Base-by-base conservation (phyloP, 2,888 invertebrate genomes). In the Chymomyza procnemis region DNA sequence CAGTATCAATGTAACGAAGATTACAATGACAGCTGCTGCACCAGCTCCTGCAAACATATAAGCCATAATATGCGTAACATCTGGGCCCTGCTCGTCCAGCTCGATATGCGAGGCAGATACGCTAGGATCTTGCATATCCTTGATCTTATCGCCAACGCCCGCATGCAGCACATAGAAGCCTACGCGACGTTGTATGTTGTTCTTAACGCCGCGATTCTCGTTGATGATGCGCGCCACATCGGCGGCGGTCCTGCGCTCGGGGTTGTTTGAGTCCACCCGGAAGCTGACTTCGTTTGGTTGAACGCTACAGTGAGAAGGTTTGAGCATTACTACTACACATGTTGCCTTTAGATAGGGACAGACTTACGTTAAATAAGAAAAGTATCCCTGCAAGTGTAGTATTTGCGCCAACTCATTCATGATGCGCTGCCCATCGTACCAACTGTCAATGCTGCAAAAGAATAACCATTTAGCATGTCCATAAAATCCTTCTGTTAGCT, bases 121-220 rank as follows among this genome's bases (percentile, higher is more conserved):
- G 56, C 85, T 81, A 55, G 81, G 83, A 64, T 89, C 88, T 50
- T 78, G 80, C 70, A 89, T 82, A 55, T 88, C 87, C 74, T 90
- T 93, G 92, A 96, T 96, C 92, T 94, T 94, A 85, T 96, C 95
- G 26, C 97, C 97, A 66, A 97, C 94, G 46, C 96, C 96, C 21
- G 95, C 94, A 34, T 94, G 92, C 22, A 93, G 89, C 55, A 96
- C 93, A 78, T 94, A 93, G 6, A 95, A 93, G 34, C 95, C 95
- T 22, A 95, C 93, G 64, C 93, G 92, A 8, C 93, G 92, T 61
- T 93, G 93, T 30, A 97, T 91, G 78, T 94, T 92, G 59, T 94
- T 93, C 83, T 94, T 95, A 67, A 96, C 93, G 26, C 93, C 93
- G 16, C 92, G 89, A 63, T 87, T 88, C 74, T 91, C 91, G 67